These are phyloP conservation scores for Cinclus cinclus DNA, from an alignment of 2,113 vertebrate genomes.

Conservation along the genomic window DNA sequence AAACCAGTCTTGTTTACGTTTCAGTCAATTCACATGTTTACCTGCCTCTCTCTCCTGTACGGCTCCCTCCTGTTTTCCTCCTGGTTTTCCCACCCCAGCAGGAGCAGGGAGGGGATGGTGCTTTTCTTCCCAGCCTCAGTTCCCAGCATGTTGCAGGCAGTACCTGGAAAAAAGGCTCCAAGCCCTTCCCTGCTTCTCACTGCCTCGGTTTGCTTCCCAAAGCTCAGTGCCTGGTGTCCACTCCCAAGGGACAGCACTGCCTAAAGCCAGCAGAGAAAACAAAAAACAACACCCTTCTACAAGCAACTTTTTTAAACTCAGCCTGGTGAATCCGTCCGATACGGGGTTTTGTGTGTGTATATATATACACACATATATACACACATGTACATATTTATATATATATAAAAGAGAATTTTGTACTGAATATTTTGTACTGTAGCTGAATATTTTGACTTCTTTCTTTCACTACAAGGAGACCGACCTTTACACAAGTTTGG, in stretches of 20 bases:
- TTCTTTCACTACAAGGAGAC: constrained; percentile 60
- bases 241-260: constrained; percentile 74
- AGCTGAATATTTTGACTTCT: constrained; percentile 71
- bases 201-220: constrained; percentile 53
- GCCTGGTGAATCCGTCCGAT: constrained; percentile 66
- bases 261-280: constrained; percentile 77
- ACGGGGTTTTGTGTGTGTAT: constrained; percentile 65
- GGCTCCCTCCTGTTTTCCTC: background rate
- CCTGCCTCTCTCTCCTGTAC: constrained; percentile 32
- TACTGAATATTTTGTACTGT: constrained; percentile 36
- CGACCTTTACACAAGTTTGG: background rate
- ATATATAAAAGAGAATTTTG: constrained; percentile 67
- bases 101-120: constrained; percentile 63
- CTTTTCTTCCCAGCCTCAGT: constrained; percentile 27
- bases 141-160: constrained; percentile 41
- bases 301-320: constrained; percentile 73
- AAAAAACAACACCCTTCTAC: constrained; percentile 69
- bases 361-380: background rate
- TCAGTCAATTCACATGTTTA: constrained; percentile 14
- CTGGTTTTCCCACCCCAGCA: background rate
- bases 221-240: constrained; percentile 65
- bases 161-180: constrained; percentile 45
- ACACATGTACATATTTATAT: background rate
- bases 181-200: constrained; percentile 64
- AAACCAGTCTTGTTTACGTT: background rate